Conservation (phyloP, 37 sponge, comb jelly and placozoan species). For the Cladorhizidae sp. region DNA sequence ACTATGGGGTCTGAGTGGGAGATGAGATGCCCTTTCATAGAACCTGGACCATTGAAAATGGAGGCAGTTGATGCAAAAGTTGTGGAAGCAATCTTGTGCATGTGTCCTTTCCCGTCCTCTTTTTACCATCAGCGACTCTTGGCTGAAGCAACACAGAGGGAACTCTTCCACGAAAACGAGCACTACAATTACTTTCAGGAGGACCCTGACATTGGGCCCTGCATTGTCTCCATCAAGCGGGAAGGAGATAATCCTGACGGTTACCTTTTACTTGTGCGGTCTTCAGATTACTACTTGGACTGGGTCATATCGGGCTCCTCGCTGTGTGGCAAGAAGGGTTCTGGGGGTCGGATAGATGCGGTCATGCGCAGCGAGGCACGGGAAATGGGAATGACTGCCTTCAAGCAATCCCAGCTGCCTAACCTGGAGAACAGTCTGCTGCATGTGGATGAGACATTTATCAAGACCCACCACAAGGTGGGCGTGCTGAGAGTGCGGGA, state of each 20-base stretch:
- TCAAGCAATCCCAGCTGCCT: slow-evolving; percentile 62
- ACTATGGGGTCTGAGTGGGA: neutral
- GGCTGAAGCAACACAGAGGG: slow-evolving; percentile 66
- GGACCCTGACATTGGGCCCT: slow-evolving; percentile 87
- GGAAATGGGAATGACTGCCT: slow-evolving; percentile 78
- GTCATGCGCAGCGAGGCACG: slow-evolving; percentile 71
- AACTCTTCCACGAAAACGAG: slow-evolving; percentile 62
- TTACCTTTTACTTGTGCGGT: slow-evolving; percentile 75
- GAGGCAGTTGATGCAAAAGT: slow-evolving; percentile 24
- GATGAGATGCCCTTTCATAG: slow-evolving; percentile 61
- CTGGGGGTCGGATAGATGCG: slow-evolving; percentile 53
- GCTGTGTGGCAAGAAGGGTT: slow-evolving; percentile 39
- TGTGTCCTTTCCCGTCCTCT: slow-evolving; percentile 25
- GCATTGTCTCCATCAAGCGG: slow-evolving; percentile 81
- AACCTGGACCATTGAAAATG: slow-evolving; percentile 53
- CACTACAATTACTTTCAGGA: slow-evolving; percentile 90
- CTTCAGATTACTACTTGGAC: slow-evolving; percentile 74
- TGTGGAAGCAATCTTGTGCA: slow-evolving; percentile 49
- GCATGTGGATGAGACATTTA: slow-evolving; percentile 87
- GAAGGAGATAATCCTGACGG: slow-evolving; percentile 56
- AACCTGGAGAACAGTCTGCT: slow-evolving; percentile 74
- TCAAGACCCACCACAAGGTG: slow-evolving; percentile 69
- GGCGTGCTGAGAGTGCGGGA: slow-evolving; percentile 84
- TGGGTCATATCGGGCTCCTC: slow-evolving; percentile 52
- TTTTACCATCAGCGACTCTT: slow-evolving; percentile 28